phyloP scores from a whole-genome alignment of 2,888 invertebrate species.

The Electrophaes corylata region DNA sequence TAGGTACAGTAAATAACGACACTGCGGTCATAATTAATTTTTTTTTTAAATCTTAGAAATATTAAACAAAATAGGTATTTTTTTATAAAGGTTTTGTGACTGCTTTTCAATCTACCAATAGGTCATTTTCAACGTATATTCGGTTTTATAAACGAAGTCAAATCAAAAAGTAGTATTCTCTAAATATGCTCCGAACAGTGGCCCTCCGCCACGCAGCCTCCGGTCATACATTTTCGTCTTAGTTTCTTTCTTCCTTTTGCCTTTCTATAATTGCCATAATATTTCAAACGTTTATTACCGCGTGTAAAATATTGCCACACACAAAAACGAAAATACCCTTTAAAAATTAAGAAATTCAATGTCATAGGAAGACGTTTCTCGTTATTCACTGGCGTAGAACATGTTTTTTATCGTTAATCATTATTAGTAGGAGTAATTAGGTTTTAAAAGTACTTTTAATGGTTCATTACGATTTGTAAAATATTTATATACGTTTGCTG shows the following conservation, averaged over 20 bases:
- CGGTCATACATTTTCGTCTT: slow-evolving; percentile 67
- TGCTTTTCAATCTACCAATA: too few relatives aligned
- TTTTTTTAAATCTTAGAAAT: too few relatives aligned
- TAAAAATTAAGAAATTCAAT: slow-evolving; percentile 32
- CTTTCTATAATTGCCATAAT: slow-evolving; percentile 71
- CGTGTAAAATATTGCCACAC: slow-evolving; percentile 61
- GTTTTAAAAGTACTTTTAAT: slow-evolving; percentile 22
- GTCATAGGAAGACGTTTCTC: slow-evolving; percentile 27
- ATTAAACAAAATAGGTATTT: too few relatives aligned
- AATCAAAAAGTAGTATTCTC: slow-evolving; percentile 36
- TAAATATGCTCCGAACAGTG: slow-evolving; percentile 75
- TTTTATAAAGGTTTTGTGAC: too few relatives aligned
- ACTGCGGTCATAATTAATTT: too few relatives aligned
- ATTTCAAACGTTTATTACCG: slow-evolving; percentile 65
- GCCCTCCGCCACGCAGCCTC: slow-evolving; percentile 68
- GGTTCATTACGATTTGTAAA: slow-evolving; percentile 22
- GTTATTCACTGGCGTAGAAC: slow-evolving; percentile 29
- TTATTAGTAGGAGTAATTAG: slow-evolving; percentile 27
- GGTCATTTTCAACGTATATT: too few relatives aligned
- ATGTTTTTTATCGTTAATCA: slow-evolving; percentile 26
- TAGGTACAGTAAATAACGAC: too few relatives aligned
- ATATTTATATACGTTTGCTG: slow-evolving; percentile 5
- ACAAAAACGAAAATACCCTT: slow-evolving; percentile 32
- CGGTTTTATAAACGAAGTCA: slow-evolving; percentile 7
- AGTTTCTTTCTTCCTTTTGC: slow-evolving; percentile 63